A percentile compares a stretch with the other conserved stretches of the same genome.
These are phyloP conservation scores for Brachypteracias leptosomus DNA, from an alignment of 2,113 vertebrate genomes.

Conservation along the genomic window DNA sequence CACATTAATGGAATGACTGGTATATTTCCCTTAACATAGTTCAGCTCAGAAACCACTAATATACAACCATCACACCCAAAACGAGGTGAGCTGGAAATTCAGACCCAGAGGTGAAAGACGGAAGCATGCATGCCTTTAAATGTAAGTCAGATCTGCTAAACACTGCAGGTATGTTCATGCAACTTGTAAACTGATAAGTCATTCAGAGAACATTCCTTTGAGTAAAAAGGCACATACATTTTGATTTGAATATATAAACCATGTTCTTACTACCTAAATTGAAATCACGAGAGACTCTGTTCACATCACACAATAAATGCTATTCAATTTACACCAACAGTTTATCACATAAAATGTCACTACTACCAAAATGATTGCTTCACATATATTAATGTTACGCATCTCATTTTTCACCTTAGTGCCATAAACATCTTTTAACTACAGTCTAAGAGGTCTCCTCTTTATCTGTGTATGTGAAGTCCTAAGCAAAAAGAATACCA, in stretches of 20 bases:
- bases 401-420: neutral
- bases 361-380: neutral
- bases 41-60: neutral
- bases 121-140: neutral
- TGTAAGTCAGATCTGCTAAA: neutral
- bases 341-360: neutral
- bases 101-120: neutral
- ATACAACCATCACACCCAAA: neutral
- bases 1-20: neutral
- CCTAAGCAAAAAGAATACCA: neutral
- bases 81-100: neutral
- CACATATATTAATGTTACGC: neutral
- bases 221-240: neutral
- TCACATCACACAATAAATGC: neutral
- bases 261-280: neutral
- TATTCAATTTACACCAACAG: neutral
- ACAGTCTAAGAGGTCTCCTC: neutral
- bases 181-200: constrained; percentile 13
- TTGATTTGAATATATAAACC: neutral
- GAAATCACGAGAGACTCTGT: neutral
- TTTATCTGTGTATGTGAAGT: neutral
- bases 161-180: neutral
- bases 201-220: neutral
- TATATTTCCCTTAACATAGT: neutral
- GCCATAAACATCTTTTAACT: neutral